Evolutionary conservation across 1,140 invertebrate species (phyloP).

Genomic region (Eulimnadia texana): DNA sequence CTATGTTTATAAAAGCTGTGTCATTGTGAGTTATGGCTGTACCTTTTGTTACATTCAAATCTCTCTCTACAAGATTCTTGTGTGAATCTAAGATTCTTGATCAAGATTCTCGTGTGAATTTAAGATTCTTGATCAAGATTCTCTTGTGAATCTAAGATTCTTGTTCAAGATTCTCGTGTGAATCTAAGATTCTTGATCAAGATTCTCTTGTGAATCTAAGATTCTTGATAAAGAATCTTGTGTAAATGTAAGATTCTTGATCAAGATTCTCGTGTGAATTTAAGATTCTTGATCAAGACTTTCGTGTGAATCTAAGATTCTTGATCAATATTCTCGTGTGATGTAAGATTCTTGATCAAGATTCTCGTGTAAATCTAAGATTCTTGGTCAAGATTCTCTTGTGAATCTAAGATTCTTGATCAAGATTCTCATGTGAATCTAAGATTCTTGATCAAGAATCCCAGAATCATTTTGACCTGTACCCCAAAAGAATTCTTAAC

Average conservation of each 20-base stretch:
- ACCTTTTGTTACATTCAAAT: not conserved
- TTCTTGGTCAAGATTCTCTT: not conserved
- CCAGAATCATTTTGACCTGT: too few relatives aligned
- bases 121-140: not conserved
- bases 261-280: too few relatives aligned
- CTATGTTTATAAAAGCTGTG: not conserved
- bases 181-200: not conserved
- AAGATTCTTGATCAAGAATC: too few relatives aligned
- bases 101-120: not conserved
- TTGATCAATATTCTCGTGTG: too few relatives aligned
- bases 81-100: not conserved
- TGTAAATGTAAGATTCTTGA: too few relatives aligned
- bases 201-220: not conserved
- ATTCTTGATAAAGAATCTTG: too few relatives aligned
- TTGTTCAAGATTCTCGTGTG: not conserved
- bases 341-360: too few relatives aligned
- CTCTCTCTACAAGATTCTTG: not conserved
- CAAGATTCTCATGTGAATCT: not conserved
- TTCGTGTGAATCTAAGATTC: too few relatives aligned
- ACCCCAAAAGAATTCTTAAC: too few relatives aligned
- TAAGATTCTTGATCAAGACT: too few relatives aligned
- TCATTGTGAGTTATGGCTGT: not conserved
- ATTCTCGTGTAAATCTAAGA: too few relatives aligned
- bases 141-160: not conserved
- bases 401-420: not conserved